These are phyloP conservation scores for Rafetus swinhoei DNA, from an alignment of 2,113 vertebrate genomes.

Conservation along the genomic window DNA sequence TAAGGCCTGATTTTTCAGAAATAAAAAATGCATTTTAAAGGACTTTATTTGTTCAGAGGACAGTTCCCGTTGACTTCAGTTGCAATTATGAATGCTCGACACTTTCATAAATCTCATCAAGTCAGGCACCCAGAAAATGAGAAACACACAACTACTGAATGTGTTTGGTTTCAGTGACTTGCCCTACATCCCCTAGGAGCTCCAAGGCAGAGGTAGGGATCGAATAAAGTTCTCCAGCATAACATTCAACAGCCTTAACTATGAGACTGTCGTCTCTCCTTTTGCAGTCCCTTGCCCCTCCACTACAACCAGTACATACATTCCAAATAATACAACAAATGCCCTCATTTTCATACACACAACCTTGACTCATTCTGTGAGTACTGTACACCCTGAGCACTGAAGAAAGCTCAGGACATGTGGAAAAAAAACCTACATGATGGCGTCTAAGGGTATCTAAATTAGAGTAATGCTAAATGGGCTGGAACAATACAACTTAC, in stretches of 20 bases:
- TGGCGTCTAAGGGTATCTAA: accelerated
- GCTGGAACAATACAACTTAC: neutral
- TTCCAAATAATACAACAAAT: neutral
- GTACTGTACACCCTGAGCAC: neutral
- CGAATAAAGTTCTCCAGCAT: neutral
- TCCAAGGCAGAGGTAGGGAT: neutral
- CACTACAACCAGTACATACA: neutral
- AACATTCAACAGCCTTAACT: neutral
- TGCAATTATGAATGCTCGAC: neutral
- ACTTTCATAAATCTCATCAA: neutral
- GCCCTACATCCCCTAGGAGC: neutral
- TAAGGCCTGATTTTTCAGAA: neutral
- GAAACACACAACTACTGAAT: neutral
- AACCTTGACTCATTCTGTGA: neutral
- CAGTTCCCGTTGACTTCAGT: neutral
- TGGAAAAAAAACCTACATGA: neutral
- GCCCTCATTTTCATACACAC: neutral
- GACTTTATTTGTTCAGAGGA: neutral
- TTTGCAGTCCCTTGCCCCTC: neutral
- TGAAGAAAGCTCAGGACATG: neutral
- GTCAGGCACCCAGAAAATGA: neutral
- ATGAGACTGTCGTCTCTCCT: neutral
- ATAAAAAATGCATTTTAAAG: neutral
- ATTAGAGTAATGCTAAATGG: neutral
- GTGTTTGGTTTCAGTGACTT: neutral